A percentile compares a stretch with the other conserved stretches of the same genome.
Conservation (phyloP, 2,113 vertebrate species). For the Butorides virescens region DNA sequence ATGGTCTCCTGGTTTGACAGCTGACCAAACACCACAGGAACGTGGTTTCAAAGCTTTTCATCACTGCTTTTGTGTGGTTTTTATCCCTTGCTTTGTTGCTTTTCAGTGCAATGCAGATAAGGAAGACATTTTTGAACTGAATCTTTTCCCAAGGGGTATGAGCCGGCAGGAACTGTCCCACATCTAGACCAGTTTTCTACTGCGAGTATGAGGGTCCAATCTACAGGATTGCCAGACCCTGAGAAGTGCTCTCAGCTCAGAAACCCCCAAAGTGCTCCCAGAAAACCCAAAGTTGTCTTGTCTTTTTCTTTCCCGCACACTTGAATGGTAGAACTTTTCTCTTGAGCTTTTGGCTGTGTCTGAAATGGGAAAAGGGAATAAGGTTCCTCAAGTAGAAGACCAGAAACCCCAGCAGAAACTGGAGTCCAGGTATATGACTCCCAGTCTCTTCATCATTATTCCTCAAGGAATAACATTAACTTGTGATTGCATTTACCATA, state of each 20-base stretch:
- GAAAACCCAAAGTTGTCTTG: not conserved
- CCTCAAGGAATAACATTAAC: not conserved
- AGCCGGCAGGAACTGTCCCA: not conserved
- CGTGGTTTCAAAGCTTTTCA: not conserved
- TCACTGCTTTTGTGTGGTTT: not conserved
- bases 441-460: not conserved
- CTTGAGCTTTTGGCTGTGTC: not conserved
- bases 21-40: not conserved
- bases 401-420: not conserved
- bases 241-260: not conserved
- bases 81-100: not conserved
- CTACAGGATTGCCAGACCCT: not conserved
- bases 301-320: not conserved
- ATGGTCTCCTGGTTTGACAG: not conserved
- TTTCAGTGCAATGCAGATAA: not conserved
- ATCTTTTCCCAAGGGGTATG: not conserved
- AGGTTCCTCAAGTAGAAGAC: not conserved
- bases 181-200: not conserved
- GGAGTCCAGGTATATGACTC: not conserved
- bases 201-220: not conserved
- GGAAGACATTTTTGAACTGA: not conserved
- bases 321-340: not conserved
- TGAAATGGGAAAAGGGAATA: not conserved
- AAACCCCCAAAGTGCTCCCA: not conserved
- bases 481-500: not conserved